Conservation (phyloP, 2,113 vertebrate genomes). For the Heliornis fulica region DNA sequence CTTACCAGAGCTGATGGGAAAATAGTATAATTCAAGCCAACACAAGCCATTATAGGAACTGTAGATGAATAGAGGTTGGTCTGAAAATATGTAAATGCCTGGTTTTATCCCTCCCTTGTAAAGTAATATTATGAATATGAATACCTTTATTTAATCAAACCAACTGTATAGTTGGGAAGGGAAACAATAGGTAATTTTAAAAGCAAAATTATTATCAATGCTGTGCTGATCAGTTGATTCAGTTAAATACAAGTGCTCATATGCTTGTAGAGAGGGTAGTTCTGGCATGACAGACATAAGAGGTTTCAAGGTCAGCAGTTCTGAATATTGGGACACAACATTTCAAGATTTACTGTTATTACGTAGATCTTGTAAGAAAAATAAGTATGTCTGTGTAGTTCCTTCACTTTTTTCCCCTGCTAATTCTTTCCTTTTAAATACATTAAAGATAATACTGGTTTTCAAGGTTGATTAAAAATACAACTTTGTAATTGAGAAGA, state of each 20-base stretch:
- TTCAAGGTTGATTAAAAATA: constrained; percentile 23
- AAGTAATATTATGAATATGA: constrained; percentile 57
- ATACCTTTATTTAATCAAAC: constrained; percentile 53
- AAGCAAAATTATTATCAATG: constrained; percentile 58
- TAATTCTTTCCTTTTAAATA: constrained; percentile 4
- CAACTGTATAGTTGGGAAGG: constrained; percentile 39
- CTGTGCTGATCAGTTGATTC: constrained; percentile 37
- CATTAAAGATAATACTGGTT: not conserved
- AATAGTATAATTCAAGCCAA: not conserved
- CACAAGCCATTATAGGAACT: not conserved
- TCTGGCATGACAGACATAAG: not conserved
- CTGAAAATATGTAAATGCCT: constrained; percentile 32
- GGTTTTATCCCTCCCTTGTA: not conserved
- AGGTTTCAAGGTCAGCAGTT: not conserved
- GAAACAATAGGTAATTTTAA: constrained; percentile 61
- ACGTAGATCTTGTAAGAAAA: not conserved
- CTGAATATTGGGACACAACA: not conserved
- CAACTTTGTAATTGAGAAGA: constrained; percentile 1
- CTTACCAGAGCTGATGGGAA: not conserved
- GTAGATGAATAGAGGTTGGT: not conserved
- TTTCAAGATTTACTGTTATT: constrained; percentile 13
- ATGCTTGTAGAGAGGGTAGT: not conserved
- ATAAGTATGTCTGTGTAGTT: not conserved
- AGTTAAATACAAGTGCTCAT: constrained; percentile 11
- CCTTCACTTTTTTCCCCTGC: constrained; percentile 13